Conservation (phyloP, 2,888 invertebrate species). For the Cremastobaeus sp. region DNA sequence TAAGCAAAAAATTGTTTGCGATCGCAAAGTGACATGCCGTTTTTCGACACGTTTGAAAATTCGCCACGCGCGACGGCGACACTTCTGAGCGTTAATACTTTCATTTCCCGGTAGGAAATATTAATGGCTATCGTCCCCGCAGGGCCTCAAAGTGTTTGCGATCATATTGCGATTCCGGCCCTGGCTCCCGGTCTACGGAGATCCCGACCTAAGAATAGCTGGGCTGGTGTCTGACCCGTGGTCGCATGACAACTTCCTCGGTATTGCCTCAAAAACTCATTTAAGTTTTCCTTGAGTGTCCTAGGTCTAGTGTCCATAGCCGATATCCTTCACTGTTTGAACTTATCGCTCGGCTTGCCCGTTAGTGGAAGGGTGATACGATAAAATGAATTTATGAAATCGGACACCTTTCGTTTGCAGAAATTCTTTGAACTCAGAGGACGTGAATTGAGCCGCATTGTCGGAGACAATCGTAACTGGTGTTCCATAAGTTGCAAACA, state of each 20-base stretch:
- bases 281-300: conserved; percentile 9
- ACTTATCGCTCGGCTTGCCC: neutral
- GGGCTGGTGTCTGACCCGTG: conserved; percentile 24
- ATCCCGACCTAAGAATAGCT: neutral
- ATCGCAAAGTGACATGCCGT: too few relatives aligned
- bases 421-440: conserved; percentile 41
- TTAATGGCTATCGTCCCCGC: too few relatives aligned
- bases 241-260: conserved; percentile 41
- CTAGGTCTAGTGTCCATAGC: neutral
- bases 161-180: too few relatives aligned
- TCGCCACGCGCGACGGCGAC: too few relatives aligned
- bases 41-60: too few relatives aligned
- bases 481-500: conserved; percentile 26
- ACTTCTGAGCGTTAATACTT: too few relatives aligned
- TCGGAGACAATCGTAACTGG: conserved; percentile 15
- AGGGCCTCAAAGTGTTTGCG: too few relatives aligned
- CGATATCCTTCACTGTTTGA: neutral
- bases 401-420: conserved; percentile 5
- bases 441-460: conserved; percentile 31
- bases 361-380: neutral
- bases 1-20: neutral
- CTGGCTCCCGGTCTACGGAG: too few relatives aligned
- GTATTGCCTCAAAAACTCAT: conserved; percentile 33
- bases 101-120: too few relatives aligned
- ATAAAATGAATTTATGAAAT: conserved; percentile 19